These are phyloP conservation scores for Anguilla anguilla DNA, from an alignment of 2,797 vertebrate genomes.

Conservation along the genomic window DNA sequence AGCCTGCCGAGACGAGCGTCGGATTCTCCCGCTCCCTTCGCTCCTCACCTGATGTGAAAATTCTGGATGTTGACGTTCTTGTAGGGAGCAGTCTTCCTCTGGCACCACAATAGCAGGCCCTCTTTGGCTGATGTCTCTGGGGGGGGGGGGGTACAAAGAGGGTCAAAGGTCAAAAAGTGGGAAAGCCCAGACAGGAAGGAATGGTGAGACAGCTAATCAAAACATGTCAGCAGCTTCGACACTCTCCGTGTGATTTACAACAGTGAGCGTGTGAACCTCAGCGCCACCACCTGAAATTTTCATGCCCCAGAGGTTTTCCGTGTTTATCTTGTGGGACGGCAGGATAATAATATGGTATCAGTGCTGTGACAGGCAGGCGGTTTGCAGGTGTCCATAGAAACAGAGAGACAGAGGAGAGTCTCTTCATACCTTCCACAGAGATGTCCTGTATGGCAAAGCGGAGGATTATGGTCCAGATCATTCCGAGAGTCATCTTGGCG, in stretches of 20 bases:
- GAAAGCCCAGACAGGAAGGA: not conserved
- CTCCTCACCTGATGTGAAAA: slow-evolving; percentile 93
- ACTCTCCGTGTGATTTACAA: not conserved
- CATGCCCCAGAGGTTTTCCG: not conserved
- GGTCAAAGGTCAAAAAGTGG: not conserved
- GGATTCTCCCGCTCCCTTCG: slow-evolving; percentile 3
- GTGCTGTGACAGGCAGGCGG: not conserved
- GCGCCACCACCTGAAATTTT: not conserved
- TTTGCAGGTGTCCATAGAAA: not conserved
- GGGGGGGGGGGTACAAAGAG: not conserved
- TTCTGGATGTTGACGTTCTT: slow-evolving; percentile 99
- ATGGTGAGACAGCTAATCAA: not conserved
- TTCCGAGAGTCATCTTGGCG: slow-evolving; percentile 97
- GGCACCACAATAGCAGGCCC: slow-evolving; percentile 95
- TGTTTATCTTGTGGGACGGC: not conserved
- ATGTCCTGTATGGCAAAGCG: slow-evolving; percentile 99
- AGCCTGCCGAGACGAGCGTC: not conserved
- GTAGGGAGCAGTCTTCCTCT: slow-evolving; percentile 97
- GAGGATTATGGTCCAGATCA: slow-evolving; percentile 99
- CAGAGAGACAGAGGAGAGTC: not conserved
- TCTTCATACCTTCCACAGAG: slow-evolving; percentile 85
- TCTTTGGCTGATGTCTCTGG: slow-evolving; percentile 97
- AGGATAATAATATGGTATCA: not conserved
- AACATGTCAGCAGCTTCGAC: not conserved
- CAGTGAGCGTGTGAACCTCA: too few species aligned